A percentile compares a stretch with the other conserved stretches of the same genome.
These are phyloP conservation scores for Malurus elegans DNA, from an alignment of 2,113 vertebrate genomes.

Conservation along the genomic window DNA sequence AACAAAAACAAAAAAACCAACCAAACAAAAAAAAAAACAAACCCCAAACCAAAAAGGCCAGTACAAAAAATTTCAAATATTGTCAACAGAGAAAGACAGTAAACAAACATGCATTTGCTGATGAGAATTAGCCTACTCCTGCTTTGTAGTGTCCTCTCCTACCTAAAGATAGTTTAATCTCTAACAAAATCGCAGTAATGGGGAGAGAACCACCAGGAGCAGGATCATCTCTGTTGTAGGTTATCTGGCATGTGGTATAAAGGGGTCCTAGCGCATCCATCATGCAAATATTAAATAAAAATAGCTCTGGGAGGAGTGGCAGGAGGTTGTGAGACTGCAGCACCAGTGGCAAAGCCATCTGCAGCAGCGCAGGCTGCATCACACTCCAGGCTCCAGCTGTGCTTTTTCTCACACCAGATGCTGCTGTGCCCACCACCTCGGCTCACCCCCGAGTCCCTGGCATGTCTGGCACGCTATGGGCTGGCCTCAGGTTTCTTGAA, in stretches of 20 bases:
- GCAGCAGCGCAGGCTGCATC: neutral
- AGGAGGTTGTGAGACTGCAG: neutral
- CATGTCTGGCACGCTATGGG: neutral
- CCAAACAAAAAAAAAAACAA: neutral
- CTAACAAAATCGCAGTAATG: neutral
- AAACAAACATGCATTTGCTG: neutral
- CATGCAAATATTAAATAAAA: neutral
- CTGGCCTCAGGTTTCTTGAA: neutral
- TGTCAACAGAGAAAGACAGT: neutral
- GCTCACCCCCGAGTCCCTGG: neutral
- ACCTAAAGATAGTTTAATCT: neutral
- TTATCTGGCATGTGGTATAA: neutral
- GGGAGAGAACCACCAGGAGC: neutral
- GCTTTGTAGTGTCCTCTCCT: neutral
- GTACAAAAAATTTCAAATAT: neutral
- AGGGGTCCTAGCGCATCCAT: neutral
- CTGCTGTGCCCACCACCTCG: neutral
- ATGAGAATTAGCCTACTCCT: neutral
- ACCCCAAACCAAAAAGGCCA: neutral
- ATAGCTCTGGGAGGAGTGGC: neutral
- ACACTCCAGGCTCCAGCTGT: neutral
- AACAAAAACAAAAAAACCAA: neutral
- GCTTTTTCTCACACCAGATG: constrained; percentile 38
- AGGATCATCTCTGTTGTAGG: neutral
- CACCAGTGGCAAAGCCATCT: constrained; percentile 3